These are phyloP conservation scores for Rotaria magnacalcarata DNA, from an alignment of 2,888 invertebrate species.

Conservation along the genomic window DNA sequence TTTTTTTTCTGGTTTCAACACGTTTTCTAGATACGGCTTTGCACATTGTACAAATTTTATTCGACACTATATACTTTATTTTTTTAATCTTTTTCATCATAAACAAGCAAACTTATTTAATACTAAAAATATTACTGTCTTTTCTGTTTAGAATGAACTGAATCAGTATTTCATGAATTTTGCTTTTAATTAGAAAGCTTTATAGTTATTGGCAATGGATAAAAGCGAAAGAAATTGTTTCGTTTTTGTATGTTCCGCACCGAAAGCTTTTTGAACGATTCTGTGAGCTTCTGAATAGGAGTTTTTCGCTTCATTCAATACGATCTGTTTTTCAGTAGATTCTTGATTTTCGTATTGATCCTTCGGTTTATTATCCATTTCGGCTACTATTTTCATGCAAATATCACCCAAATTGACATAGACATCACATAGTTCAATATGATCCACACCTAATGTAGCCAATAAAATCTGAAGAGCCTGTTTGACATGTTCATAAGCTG, in stretches of 20 bases:
- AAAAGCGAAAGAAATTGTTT: neutral
- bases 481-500: neutral
- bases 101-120: too few species aligned
- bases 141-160: too few species aligned
- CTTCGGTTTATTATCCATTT: neutral
- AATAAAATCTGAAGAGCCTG: neutral
- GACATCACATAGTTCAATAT: constrained; percentile 12
- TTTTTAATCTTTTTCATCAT: too few species aligned
- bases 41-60: too few species aligned
- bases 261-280: neutral
- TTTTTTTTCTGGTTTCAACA: too few species aligned
- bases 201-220: neutral
- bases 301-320: neutral
- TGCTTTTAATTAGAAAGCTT: too few species aligned
- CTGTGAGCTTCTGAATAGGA: neutral
- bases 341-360: too few species aligned
- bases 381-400: constrained; percentile 13
- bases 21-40: too few species aligned
- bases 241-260: neutral
- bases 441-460: neutral
- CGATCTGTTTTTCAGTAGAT: neutral
- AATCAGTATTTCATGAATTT: too few species aligned
- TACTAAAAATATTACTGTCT: too few species aligned
- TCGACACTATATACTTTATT: too few species aligned
- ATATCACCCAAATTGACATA: neutral